Base-by-base conservation (phyloP, 2,888 invertebrate genomes). In the Clunio marinus region DNA sequence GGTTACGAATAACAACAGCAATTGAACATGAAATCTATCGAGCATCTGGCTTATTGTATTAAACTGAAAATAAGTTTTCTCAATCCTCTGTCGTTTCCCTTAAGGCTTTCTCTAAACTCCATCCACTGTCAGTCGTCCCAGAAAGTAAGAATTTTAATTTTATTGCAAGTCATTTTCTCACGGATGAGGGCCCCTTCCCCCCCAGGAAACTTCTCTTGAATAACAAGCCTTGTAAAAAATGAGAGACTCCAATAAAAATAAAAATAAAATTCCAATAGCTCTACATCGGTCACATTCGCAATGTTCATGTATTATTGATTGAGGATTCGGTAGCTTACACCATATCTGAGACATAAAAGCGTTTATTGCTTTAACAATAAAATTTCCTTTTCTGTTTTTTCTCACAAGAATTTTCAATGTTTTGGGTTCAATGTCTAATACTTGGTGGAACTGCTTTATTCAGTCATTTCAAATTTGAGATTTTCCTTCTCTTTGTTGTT, bases 71-170 rank as follows among this genome's bases (percentile, higher is more conserved):
- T n/a, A n/a, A n/a, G n/a, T n/a, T n/a, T n/a, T n/a, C n/a, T n/a
- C n/a, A n/a, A n/a, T n/a, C n/a, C n/a, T n/a, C n/a, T n/a, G n/a
- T n/a, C n/a, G n/a, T n/a, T n/a, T n/a, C n/a, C n/a, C n/a, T n/a
- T n/a, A n/a, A n/a, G n/a, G n/a, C n/a, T n/a, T n/a, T n/a, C n/a
- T n/a, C n/a, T n/a, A n/a, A n/a, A n/a, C n/a, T n/a, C n/a, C n/a
- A n/a, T n/a, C n/a, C n/a, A n/a, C n/a, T n/a, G n/a, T n/a, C n/a
- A 3, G 3, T 10, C 51, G 10, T 2, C 51, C 51, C 51, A 51
- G n/a, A n/a, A n/a, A n/a, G n/a, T n/a, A n/a, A n/a, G n/a, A 51
- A 51, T 22, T 51, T 51, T 51, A 51, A 51, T 51, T 51, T 51
- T 51, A 51, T 51, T 17, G 22, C 22, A 4, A 51, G 51, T 22